phyloP scores from a whole-genome alignment of 2,888 invertebrate genomes.

The Crepidodera aurea region DNA sequence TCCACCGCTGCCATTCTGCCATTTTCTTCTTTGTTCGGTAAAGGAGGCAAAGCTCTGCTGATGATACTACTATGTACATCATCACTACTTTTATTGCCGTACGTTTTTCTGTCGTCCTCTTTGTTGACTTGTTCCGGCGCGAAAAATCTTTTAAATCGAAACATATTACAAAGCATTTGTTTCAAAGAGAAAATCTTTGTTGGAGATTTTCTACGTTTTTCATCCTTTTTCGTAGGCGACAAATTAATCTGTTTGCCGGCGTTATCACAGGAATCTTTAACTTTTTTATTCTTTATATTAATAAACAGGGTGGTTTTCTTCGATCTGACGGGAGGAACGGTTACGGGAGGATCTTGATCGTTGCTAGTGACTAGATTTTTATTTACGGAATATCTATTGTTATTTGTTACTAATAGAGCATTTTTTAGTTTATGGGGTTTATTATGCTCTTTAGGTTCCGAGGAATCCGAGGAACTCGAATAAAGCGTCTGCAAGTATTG shows the following conservation, averaged over 20 bases:
- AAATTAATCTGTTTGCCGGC: slow-evolving; percentile 62
- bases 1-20: slow-evolving; percentile 42
- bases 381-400: slow-evolving; percentile 49
- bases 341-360: slow-evolving; percentile 54
- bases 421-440: slow-evolving; percentile 51
- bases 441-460: slow-evolving; percentile 64
- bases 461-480: slow-evolving; percentile 77
- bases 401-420: slow-evolving; percentile 49
- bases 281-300: slow-evolving; percentile 70
- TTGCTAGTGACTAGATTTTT: slow-evolving; percentile 37
- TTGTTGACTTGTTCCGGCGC: slow-evolving; percentile 59
- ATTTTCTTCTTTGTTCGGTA: slow-evolving; percentile 61
- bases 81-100: slow-evolving; percentile 49
- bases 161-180: slow-evolving; percentile 86
- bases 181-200: slow-evolving; percentile 77
- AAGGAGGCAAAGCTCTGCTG: slow-evolving; percentile 72
- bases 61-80: slow-evolving; percentile 66
- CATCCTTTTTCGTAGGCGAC: slow-evolving; percentile 55
- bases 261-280: slow-evolving; percentile 60
- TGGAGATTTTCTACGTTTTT: slow-evolving; percentile 70
- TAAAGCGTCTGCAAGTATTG: slow-evolving; percentile 84
- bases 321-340: slow-evolving; percentile 39
- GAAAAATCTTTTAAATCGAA: slow-evolving; percentile 70
- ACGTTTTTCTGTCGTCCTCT: slow-evolving; percentile 31
- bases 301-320: slow-evolving; percentile 68